A percentile compares a stretch with the other conserved stretches of the same genome.
Conservation (phyloP, 2,797 vertebrate species). For the Falco concolor region DNA sequence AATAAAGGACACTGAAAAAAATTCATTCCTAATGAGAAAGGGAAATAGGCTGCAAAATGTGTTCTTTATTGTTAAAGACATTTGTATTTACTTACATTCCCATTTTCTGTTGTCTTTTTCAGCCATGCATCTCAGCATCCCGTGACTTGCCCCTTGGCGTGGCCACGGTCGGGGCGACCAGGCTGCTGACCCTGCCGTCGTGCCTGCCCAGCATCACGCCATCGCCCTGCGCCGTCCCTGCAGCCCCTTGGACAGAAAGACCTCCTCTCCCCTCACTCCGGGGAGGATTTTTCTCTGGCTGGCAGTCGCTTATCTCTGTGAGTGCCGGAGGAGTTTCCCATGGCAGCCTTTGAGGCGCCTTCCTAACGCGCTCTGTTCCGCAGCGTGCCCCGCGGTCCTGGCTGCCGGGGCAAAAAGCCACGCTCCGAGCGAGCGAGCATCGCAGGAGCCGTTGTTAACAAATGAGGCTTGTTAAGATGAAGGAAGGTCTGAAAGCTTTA, state of each 20-base stretch:
- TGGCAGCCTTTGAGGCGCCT: not conserved
- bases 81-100: not conserved
- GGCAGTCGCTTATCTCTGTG: not conserved
- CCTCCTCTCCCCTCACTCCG: not conserved
- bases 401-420: not conserved
- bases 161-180: not conserved
- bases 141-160: not conserved
- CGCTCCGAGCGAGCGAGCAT: not conserved
- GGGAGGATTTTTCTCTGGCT: rapidly evolving
- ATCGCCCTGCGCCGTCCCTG: not conserved
- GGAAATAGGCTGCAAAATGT: not conserved
- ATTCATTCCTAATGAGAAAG: not conserved
- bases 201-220: rapidly evolving
- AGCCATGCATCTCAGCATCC: not conserved
- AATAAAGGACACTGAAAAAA: not conserved
- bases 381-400: not conserved
- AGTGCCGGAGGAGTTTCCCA: not conserved
- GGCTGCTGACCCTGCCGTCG: not conserved
- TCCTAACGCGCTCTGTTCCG: not conserved
- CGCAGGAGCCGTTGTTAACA: not conserved
- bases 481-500: not conserved
- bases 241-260: not conserved
- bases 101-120: not conserved
- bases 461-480: not conserved
- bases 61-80: not conserved